Evolutionary conservation across 2,797 vertebrate species (phyloP), one percentile per base, ranked within the genome.

Genomic region (Cyprinella venusta): DNA sequence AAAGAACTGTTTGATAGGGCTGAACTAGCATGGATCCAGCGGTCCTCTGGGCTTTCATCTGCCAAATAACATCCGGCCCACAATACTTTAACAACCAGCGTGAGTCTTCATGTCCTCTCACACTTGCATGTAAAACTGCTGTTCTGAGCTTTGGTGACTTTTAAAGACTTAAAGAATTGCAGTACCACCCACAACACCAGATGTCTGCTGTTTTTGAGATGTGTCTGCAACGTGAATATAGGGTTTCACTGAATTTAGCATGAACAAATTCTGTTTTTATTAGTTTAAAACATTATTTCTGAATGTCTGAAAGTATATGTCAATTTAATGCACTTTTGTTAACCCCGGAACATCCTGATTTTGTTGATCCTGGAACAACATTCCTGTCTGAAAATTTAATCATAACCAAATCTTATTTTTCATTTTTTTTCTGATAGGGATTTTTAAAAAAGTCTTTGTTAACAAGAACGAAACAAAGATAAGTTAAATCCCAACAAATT

Each of bases 1-100:
- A 90, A 83, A 88, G 89, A 93, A 90, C 88, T 87, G 90, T 90
- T 88, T 87, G 87, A 89, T 87, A 83, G 40, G 88, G 88, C 88
- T 81, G 86, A 86, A 89, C 85, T 75, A 26, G 82, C 81, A 67
- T 83, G 87, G 91, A 90, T 90, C 86, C 86, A 85, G 91, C 90
- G 90, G 88, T 92, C 89, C 87, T 89, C 85, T 77, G 82, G 75
- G 81, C 50, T 59, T 78, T 83, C 64, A 78, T 83, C 75, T 83
- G 75, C 82, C 75, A 70, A 83, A 70, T 76, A 78, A 70, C 65
- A 83, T 45, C 65, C 75, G 1, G 30, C 26, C 81, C 19, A 48
- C 65, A 61, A 45, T 50, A 61, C 26, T 78, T 70, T 63, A 77
- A 50, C 75, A 78, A 42, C 74, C 54, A 78, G 54, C 16, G 1